Evolutionary conservation across 2,888 invertebrate genomes (phyloP).

Genomic region (Lordiphosa andalusiaca): DNA sequence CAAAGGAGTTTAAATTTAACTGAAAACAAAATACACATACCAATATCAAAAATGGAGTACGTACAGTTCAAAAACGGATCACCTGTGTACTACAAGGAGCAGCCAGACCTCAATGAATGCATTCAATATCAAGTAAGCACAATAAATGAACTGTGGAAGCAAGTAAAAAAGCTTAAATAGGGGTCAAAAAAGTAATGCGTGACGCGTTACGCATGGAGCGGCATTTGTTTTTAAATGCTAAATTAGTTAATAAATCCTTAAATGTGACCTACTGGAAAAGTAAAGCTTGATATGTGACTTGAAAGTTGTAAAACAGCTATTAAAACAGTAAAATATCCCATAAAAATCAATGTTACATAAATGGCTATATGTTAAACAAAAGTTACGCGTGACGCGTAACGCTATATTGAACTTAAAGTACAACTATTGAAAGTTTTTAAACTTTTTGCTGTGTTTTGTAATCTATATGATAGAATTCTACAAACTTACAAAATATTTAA

Average conservation of each 20-base stretch:
- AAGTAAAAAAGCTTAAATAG: background rate
- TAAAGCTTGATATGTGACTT: too few species aligned
- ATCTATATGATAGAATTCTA: background rate
- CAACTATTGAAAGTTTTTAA: background rate
- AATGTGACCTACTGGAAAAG: too few species aligned
- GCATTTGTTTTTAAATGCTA: too few species aligned
- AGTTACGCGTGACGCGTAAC: too few species aligned
- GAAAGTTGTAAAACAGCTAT: too few species aligned
- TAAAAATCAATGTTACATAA: background rate
- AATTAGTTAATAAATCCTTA: background rate
- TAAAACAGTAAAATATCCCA: background rate
- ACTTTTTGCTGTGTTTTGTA: too few species aligned
- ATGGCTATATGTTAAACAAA: too few species aligned
- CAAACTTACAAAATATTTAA: too few species aligned
- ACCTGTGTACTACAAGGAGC: slow-evolving; percentile 80
- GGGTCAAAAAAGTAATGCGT: too few species aligned
- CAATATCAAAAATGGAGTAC: slow-evolving; percentile 78
- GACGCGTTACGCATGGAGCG: too few species aligned
- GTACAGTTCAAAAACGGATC: slow-evolving; percentile 80
- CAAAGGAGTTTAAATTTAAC: slow-evolving; percentile 70
- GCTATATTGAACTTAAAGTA: too few species aligned
- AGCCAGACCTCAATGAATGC: slow-evolving; percentile 80
- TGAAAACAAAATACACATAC: slow-evolving; percentile 50
- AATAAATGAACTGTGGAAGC: slow-evolving; percentile 8
- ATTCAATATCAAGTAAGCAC: slow-evolving; percentile 81